Base-by-base conservation (phyloP, 2,888 invertebrate genomes). In the Stenodema calcarata region DNA sequence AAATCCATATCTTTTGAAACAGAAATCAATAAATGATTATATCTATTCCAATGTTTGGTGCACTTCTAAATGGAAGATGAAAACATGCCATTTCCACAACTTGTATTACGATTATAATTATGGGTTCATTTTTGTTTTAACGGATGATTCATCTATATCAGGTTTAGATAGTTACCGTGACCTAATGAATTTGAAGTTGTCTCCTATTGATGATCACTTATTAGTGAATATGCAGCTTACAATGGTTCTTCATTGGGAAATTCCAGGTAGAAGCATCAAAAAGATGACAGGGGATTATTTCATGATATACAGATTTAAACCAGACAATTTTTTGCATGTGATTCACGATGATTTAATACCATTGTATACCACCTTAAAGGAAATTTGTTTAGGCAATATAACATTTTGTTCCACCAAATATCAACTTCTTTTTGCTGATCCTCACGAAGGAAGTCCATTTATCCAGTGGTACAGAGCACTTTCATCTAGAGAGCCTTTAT, bases 261-360 rank as follows among this genome's bases (percentile, higher is more conserved):
- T 86, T 14, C 50, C 23, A 7, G 14, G 76, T 27, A 23, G 28
- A 11, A 12, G 18, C 6, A 42, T 87, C 18, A 88, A 50, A 27
- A 23, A 35, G 16, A 18, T 84, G 16, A n/a, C n/a, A 42, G 84
- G 62, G 7, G 27, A 14, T 27, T 14, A 42, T 28, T 89, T 92
- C 44, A 87, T 92, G 4, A 89, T 92, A 27, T 90, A 90, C 76
- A 90, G 92, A 12, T 93, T 92, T 89, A 92, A 92, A 88, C 91
- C 92, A 1, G 92, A 92, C 88, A 93, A 93, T 89, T 89, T 92
- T n/a, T 92, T 93, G 92, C 93, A 93, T 90, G 91, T 92, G 11
- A 89, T 93, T 62, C 92, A 93, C 89, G 93, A 93, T 90, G 93
- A 93, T 89, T 89, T 93, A 1, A 88, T 93, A 18, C 92, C 93